Conservation (phyloP, 2,113 vertebrate genomes). For the Lota lota region DNA sequence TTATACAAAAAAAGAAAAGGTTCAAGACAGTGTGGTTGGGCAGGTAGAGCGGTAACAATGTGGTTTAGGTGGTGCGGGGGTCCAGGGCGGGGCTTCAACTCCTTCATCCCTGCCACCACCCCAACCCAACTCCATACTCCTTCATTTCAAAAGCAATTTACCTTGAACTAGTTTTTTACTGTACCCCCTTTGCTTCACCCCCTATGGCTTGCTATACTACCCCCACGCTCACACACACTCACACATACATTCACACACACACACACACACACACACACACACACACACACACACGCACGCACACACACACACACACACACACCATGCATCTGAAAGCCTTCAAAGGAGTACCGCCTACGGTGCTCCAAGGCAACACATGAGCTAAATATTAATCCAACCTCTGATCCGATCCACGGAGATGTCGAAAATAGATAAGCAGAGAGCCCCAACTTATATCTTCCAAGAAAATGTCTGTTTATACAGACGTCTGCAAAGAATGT, state of each 20-base stretch:
- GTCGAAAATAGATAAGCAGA: slow-evolving; percentile 36
- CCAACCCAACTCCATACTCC: slow-evolving; percentile 50
- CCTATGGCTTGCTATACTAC: slow-evolving; percentile 37
- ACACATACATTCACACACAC: neutral
- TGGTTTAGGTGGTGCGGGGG: neutral
- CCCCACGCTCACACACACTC: neutral
- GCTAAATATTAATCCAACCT: slow-evolving; percentile 78
- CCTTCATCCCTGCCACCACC: slow-evolving; percentile 23
- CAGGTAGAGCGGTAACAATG: slow-evolving; percentile 12
- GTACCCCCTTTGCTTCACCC: slow-evolving; percentile 30
- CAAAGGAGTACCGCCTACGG: slow-evolving; percentile 63
- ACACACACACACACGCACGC: slow-evolving; percentile 16
- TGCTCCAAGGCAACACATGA: slow-evolving; percentile 65
- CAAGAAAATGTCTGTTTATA: slow-evolving; percentile 3
- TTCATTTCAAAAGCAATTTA: slow-evolving; percentile 66
- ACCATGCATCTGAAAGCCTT: slow-evolving; percentile 49
- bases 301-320: neutral
- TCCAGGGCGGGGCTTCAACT: neutral
- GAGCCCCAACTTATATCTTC: slow-evolving; percentile 4
- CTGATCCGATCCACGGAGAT: slow-evolving; percentile 58
- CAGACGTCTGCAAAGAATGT: slow-evolving; percentile 5
- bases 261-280: slow-evolving; percentile 5
- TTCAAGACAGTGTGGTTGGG: slow-evolving; percentile 44
- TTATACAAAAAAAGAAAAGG: slow-evolving; percentile 34
- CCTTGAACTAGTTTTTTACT: slow-evolving; percentile 50